Evolutionary conservation across 2,888 invertebrate species (phyloP).

Genomic region (Thyatira batis): DNA sequence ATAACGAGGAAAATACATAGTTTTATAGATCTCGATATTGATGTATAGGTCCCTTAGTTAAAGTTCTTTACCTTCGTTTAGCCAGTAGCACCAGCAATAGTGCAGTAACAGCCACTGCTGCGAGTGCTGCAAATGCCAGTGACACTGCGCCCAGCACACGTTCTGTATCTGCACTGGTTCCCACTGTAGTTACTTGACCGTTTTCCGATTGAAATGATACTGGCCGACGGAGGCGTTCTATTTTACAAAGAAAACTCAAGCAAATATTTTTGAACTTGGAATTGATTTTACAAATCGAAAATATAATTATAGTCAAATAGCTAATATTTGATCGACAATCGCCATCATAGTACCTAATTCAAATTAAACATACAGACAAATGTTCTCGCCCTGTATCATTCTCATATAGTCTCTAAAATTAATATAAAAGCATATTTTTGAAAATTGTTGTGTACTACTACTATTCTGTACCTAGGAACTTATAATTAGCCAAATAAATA

Average conservation of each 20-base stretch:
- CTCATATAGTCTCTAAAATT: no score
- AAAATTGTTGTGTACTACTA: no score
- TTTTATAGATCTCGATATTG: no score
- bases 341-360: no score
- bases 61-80: conserved; percentile 56
- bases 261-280: not conserved
- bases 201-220: conserved; percentile 70
- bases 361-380: no score
- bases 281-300: not conserved
- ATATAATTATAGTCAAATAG: no score
- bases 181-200: conserved; percentile 38
- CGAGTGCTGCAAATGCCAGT: conserved; percentile 71
- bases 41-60: not conserved
- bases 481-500: no score
- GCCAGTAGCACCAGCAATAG: conserved; percentile 67
- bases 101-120: conserved; percentile 69
- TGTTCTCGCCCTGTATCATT: no score
- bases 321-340: no score
- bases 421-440: no score
- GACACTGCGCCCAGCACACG: conserved; percentile 73
- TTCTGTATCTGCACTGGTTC: conserved; percentile 56
- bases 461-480: no score
- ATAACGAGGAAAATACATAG: not conserved
- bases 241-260: not conserved
- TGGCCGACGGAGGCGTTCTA: conserved; percentile 72